Conservation (phyloP, 1,140 invertebrate species). For the Zaprionus tsacasi region DNA sequence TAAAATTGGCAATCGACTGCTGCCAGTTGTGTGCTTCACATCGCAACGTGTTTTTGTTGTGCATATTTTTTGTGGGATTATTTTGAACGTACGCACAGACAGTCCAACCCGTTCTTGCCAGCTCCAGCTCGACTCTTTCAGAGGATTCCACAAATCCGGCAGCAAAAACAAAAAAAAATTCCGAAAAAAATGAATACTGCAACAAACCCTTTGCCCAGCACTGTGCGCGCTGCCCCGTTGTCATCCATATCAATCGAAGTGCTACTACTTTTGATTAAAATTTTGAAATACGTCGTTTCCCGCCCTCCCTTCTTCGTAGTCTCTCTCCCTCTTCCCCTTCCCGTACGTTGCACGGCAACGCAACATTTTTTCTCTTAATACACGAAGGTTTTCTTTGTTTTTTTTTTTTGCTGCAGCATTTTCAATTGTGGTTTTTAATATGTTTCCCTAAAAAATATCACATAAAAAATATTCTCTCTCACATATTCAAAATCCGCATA, state of each 20-base stretch:
- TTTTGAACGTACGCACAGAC: conserved; percentile 2
- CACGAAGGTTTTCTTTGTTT: conserved; percentile 24
- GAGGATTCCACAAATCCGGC: conserved; percentile 31
- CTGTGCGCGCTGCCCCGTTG: conserved; percentile 25
- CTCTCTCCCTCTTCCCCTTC: not conserved
- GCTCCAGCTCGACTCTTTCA: conserved; percentile 2
- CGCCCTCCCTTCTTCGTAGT: too few relatives aligned
- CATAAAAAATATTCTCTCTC: conserved; percentile 11
- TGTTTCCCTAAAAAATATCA: conserved; percentile 30
- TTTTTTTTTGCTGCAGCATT: conserved; percentile 27
- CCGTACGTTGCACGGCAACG: not conserved
- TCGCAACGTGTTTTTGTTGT: conserved; percentile 11
- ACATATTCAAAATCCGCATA: conserved; percentile 32
- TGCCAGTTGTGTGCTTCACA: conserved; percentile 31
- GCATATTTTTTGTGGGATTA: conserved; percentile 42
- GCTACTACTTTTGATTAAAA: conserved; percentile 82
- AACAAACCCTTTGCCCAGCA: conserved; percentile 38
- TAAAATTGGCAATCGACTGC: conserved; percentile 22
- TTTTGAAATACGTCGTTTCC: conserved; percentile 49
- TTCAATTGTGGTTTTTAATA: conserved; percentile 82
- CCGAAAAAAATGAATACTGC: conserved; percentile 30
- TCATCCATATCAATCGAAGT: conserved; percentile 77
- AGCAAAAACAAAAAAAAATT: conserved; percentile 30
- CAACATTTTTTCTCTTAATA: not conserved
- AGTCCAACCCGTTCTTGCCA: not conserved